Conservation (phyloP, 2,888 invertebrate genomes). For the Vanessa cardui region DNA sequence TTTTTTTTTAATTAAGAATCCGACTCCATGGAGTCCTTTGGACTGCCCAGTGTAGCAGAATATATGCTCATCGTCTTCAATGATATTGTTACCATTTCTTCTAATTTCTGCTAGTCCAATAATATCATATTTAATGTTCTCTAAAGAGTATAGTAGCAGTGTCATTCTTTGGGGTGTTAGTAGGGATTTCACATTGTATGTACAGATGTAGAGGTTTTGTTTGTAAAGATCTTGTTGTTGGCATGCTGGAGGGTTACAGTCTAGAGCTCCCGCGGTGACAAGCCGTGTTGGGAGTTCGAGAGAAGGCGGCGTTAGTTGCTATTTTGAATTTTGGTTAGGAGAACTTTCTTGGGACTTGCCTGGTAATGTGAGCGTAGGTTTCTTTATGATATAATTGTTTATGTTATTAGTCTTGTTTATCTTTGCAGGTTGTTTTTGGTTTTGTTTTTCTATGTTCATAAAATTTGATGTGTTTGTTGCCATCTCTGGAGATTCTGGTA, state of each 20-base stretch:
- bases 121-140: conserved; percentile 39
- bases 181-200: conserved; percentile 35
- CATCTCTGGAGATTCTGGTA: background rate
- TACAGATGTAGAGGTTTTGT: conserved; percentile 21
- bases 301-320: conserved; percentile 14
- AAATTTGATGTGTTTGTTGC: background rate
- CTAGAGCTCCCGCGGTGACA: conserved; percentile 32
- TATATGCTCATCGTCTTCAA: conserved; percentile 41
- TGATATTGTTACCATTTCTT: conserved; percentile 35
- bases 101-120: conserved; percentile 40
- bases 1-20: conserved; percentile 41
- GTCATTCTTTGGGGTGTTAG: conserved; percentile 22
- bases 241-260: conserved; percentile 32
- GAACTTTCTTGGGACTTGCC: too few relatives aligned
- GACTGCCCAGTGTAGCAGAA: conserved; percentile 40
- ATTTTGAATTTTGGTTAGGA: background rate
- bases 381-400: conserved; percentile 16
- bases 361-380: conserved; percentile 2
- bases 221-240: background rate
- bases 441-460: too few relatives aligned
- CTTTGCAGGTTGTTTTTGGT: conserved; percentile 14
- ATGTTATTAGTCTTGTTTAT: conserved; percentile 22
- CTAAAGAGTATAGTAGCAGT: conserved; percentile 30
- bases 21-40: conserved; percentile 40
- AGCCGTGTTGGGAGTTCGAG: conserved; percentile 28